phyloP scores from a whole-genome alignment of 53 echinoderm and acorn worm species.

The Stichopus horrens region DNA sequence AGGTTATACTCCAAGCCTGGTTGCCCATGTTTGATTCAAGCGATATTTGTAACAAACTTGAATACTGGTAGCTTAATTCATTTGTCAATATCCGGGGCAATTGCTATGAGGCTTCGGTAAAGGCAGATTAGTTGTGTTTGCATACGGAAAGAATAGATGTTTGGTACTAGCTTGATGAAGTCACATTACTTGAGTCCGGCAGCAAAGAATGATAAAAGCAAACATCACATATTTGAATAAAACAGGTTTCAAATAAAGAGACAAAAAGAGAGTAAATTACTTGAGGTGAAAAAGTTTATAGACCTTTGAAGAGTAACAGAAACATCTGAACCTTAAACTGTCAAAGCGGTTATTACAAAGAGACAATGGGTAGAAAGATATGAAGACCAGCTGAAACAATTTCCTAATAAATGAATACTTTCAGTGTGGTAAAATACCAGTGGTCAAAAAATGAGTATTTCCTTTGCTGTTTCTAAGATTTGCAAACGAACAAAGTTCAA shows the following conservation, averaged over 20 bases:
- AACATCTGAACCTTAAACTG: too few species aligned
- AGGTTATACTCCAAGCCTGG: slow-evolving; percentile 17
- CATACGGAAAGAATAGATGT: slow-evolving; percentile 28
- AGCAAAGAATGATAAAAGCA: neutral
- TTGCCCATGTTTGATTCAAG: neutral
- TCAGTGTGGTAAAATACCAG: too few species aligned
- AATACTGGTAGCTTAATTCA: slow-evolving; percentile 23
- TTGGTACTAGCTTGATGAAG: neutral
- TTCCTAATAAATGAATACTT: too few species aligned
- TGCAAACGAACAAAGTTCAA: too few species aligned
- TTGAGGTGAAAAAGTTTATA: neutral
- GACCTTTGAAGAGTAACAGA: neutral
- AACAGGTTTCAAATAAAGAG: neutral
- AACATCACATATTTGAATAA: neutral
- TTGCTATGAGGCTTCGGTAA: slow-evolving; percentile 29
- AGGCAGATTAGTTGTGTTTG: slow-evolving; percentile 16
- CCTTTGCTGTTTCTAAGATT: too few species aligned
- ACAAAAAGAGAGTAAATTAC: neutral
- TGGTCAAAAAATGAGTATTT: too few species aligned
- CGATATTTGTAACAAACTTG: slow-evolving; percentile 14
- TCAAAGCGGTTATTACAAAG: too few species aligned
- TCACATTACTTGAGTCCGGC: neutral
- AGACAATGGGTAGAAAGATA: too few species aligned
- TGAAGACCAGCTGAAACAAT: too few species aligned
- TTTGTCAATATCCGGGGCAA: slow-evolving; percentile 39